Evolutionary conservation across 2,888 invertebrate species (phyloP), one percentile per base, ranked within the genome.

Genomic region (Yponomeuta sedellus): DNA sequence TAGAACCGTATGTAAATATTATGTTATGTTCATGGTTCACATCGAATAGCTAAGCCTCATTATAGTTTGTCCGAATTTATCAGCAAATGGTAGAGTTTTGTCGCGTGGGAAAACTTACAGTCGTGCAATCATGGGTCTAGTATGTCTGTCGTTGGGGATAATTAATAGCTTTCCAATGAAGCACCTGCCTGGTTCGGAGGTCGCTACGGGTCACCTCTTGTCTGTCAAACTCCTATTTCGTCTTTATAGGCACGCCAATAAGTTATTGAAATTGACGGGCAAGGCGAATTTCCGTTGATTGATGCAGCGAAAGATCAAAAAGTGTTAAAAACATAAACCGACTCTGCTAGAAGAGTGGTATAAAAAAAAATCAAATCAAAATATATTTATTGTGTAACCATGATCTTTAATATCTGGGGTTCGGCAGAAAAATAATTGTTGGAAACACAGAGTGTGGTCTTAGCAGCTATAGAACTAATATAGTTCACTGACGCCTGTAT

Each of bases 111-210:
- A 76, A 69, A 64, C 64, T 39, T 59, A 2, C 57, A 57, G 70
- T 69, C 67, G 22, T 12, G 68, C 61, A 65, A 68, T 69, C 66
- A 67, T 69, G 69, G 68, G 69, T 70, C 65, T 67, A 69, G 69
- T n/a, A n/a, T n/a, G n/a, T 69, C 68, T 67, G 71, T 71, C 70
- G 67, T 67, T 69, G 70, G 67, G 71, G 69, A 67, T 71, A 71
- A 77, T 77, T 76, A 74, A 81, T 79, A 77, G 73, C 67, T 78
- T 79, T 77, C 73, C 73, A 75, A 80, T 77, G 70, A 73, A 72
- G 71, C 75, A 75, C 73, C 73, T 74, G 74, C 69, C 64, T 71
- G 44, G 16, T 16, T 16, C 16, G 5, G 67, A 75, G 78, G 77
- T 79, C 76, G 69, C 61, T 67, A 64, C 19, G 70, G 78, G 80